Evolutionary conservation across 2,888 invertebrate species (phyloP), one percentile per base, ranked within the genome.

Genomic region (Drosophila kokeensis): DNA sequence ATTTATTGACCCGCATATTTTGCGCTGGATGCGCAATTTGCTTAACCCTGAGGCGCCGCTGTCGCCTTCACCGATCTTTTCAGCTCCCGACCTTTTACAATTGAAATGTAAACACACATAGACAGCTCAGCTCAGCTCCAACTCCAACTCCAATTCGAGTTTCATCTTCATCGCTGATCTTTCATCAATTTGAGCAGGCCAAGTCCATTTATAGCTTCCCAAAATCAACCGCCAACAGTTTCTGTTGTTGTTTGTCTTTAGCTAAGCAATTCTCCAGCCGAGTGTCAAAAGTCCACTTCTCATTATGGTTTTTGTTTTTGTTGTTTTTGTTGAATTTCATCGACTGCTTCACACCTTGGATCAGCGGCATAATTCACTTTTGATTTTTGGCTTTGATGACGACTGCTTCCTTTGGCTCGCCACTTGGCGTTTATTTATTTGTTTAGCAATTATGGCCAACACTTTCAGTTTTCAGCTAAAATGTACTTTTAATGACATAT

Each of bases 1-100:
- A 81, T 88, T 89, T 87, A 86, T 83, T 90, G 89, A 88, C 87
- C 90, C 90, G 89, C 83, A 90, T 87, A 69, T 81, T 73, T 79
- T 65, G 24, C 74, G 48, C 42, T 70, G 64, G 61, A 76, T 81
- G 63, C 74, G 79, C 82, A 84, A 73, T 87, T 83, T 69, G 76
- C 75, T 73, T 69, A 70, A 68, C 73, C 89, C 89, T 73, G 77
- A 74, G 82, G 85, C 88, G 65, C 63, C 60, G 68, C 71, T 62
- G 78, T 77, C 67, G 68, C 77, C 73, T 68, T 65, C 73, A 50
- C 60, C 76, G 50, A 48, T 21, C 53, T 50, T 40, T 73, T 50
- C 55, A 45, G 70, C 73, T 77, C 52, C 71, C 80, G 77, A 81
- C 73, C 75, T 75, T 70, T 74, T 80, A 84, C 85, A 88, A 90